These are phyloP conservation scores for Urosaurus nigricauda DNA, from an alignment of 2,797 vertebrate genomes.

Conservation along the genomic window DNA sequence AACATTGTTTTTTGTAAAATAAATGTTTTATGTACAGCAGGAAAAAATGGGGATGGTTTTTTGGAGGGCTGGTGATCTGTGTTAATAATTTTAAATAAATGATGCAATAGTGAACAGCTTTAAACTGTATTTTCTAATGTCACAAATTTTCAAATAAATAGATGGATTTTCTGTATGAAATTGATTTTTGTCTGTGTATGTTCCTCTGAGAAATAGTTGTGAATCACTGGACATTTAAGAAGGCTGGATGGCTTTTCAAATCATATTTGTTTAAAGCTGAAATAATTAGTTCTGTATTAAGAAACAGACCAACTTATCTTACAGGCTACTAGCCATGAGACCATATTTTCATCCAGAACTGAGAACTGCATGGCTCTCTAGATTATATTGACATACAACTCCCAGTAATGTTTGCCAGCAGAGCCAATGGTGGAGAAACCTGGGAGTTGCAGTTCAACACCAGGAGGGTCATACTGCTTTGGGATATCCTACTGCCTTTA, in stretches of 20 bases:
- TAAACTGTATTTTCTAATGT: slow-evolving; percentile 67
- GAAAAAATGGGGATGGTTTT: slow-evolving; percentile 45
- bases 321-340: too few relatives aligned
- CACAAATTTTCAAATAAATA: slow-evolving; percentile 74
- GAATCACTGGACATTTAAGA: slow-evolving; percentile 19
- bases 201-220: slow-evolving; percentile 22
- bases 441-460: too few relatives aligned
- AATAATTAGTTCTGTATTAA: not conserved
- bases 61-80: slow-evolving; percentile 56
- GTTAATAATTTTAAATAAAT: slow-evolving; percentile 40
- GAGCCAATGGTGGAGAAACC: too few relatives aligned
- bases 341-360: too few relatives aligned
- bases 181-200: slow-evolving; percentile 49
- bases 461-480: too few relatives aligned
- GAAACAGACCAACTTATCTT: not conserved
- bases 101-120: slow-evolving; percentile 65
- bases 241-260: not conserved
- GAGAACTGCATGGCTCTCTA: too few relatives aligned
- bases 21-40: slow-evolving; percentile 64
- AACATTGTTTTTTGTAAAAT: slow-evolving; percentile 60
- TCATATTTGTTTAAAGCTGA: not conserved
- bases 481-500: too few relatives aligned
- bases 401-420: too few relatives aligned
- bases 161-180: slow-evolving; percentile 59
- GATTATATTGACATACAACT: too few relatives aligned